Base-by-base conservation (phyloP, 2,113 vertebrate genomes). In the Haliaeetus leucogaster region DNA sequence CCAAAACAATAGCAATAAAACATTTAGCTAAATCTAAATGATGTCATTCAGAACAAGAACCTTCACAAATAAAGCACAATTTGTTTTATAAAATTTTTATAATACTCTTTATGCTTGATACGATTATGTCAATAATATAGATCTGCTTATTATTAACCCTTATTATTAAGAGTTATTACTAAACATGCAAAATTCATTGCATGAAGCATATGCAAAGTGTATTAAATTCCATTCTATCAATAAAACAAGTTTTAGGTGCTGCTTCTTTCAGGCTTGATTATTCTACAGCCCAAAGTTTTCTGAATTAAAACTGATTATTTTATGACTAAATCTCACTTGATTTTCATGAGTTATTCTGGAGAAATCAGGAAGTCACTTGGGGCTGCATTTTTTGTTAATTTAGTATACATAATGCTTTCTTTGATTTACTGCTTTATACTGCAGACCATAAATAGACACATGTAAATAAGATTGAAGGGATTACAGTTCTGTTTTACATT, bases 101-200 rank as follows among this genome's bases (percentile, higher is more conserved):
- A 97, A 97, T 97, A 97, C 96, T 97, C 90, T 96, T 97, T 97
- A 97, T 96, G 95, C 92, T 97, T 94, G 95, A 97, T 98, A 97
- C 0, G 86, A 90, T 97, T 97, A 97, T 95, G 94, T 97, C 96
- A 96, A 72, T 97, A 97, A 96, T 95, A 98, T 72, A 97, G 98
- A 97, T 97, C 98, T 94, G 95, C 93, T 96, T 97, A 93, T 95
- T 97, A 89, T 90, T 92, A 96, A 93, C 97, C 85, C 97, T 97
- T 97, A 97, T 97, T 93, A 97, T 97, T 98, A 98, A 98, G 97
- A 96, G 98, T 98, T 97, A 94, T 97, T 97, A 97, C 93, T 96
- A 98, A 98, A 98, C 98, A 98, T 98, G 98, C 98, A 98, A 98
- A 98, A 95, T 98, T 92, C 97, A 98, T 98, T 98, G 98, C 98